Conservation (phyloP, 2,797 vertebrate species). For the Perodicticus potto region DNA sequence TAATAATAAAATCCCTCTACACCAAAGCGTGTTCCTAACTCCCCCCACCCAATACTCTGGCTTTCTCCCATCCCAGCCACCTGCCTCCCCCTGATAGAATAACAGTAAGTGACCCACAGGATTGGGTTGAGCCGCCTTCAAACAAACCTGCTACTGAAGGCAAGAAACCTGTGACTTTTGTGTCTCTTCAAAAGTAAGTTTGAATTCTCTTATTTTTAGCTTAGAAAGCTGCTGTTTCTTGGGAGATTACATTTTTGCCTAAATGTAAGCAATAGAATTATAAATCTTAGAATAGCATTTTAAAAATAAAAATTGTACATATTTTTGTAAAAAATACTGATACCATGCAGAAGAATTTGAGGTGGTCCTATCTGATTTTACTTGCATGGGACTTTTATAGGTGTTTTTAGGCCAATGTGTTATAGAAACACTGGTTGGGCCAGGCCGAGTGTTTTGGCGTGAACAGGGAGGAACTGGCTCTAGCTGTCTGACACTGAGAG, state of each 20-base stretch:
- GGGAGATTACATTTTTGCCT: not conserved
- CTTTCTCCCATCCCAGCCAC: not conserved
- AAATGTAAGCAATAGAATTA: not conserved
- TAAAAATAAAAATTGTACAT: not conserved
- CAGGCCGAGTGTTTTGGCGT: accelerated
- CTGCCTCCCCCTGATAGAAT: not conserved
- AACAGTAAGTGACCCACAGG: not conserved
- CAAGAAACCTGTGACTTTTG: not conserved
- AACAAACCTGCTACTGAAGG: not conserved
- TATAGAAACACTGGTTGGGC: accelerated
- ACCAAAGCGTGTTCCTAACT: not conserved
- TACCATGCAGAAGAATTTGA: not conserved
- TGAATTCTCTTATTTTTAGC: not conserved
- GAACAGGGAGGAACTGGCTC: not conserved
- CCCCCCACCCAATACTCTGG: too few relatives aligned
- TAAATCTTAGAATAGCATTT: not conserved
- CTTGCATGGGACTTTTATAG: not conserved
- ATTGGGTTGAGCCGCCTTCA: not conserved
- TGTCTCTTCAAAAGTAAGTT: not conserved
- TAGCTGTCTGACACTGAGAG: accelerated
- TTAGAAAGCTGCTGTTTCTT: not conserved
- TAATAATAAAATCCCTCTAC: not conserved
- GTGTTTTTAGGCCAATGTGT: not conserved
- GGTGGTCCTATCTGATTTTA: not conserved
- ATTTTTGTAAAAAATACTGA: not conserved